These are phyloP conservation scores for Dryococelus australis DNA, from an alignment of 2,888 invertebrate species.

Conservation along the genomic window DNA sequence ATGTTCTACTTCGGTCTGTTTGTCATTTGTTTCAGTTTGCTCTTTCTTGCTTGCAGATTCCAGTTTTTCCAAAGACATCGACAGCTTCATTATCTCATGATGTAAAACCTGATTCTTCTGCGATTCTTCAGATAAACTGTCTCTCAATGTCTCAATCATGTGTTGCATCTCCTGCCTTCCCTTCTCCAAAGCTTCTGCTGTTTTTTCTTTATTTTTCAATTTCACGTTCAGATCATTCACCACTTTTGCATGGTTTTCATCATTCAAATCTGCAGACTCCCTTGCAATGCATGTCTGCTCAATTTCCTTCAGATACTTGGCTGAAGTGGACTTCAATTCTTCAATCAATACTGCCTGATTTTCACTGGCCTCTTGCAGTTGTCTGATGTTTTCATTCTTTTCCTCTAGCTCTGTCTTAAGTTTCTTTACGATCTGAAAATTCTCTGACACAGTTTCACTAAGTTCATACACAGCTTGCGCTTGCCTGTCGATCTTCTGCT, in stretches of 20 bases:
- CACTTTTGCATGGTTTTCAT: neutral
- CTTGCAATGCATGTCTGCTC: neutral
- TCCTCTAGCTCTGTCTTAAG: neutral
- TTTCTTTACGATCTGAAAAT: neutral
- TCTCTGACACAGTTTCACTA: constrained; percentile 4
- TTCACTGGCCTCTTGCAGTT: neutral
- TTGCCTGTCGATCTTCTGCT: constrained; percentile 21
- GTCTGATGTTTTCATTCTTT: neutral
- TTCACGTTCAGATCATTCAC: neutral
- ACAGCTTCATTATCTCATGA: neutral
- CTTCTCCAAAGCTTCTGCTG: constrained; percentile 12
- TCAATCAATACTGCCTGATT: neutral
- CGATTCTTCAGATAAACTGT: constrained; percentile 6
- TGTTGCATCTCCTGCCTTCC: neutral
- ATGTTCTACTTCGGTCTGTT: neutral
- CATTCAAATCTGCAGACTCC: neutral
- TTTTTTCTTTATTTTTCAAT: neutral
- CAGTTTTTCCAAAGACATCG: neutral
- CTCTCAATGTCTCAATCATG: neutral
- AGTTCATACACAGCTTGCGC: neutral
- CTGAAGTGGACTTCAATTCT: neutral
- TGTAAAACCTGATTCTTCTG: neutral
- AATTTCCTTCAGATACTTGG: neutral
- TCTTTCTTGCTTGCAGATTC: neutral
- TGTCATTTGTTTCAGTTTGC: neutral